These are phyloP conservation scores for Ibidorhyncha struthersii DNA, from an alignment of 2,113 vertebrate genomes.

Conservation along the genomic window DNA sequence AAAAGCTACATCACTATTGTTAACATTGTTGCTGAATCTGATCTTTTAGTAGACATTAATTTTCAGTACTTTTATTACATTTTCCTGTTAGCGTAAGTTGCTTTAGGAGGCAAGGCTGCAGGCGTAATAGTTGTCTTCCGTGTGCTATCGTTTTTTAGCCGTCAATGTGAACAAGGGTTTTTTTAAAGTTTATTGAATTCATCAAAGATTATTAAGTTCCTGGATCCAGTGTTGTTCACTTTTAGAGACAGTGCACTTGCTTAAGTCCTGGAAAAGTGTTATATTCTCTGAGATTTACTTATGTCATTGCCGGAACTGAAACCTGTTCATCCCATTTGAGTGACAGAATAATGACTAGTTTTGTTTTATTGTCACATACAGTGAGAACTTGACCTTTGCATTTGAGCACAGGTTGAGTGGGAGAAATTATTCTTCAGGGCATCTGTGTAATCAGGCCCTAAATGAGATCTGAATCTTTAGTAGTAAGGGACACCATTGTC, in stretches of 20 bases:
- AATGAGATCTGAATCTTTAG: slow-evolving; percentile 7
- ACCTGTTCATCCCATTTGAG: not conserved
- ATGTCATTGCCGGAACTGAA: not conserved
- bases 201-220: not conserved
- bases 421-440: not conserved
- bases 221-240: not conserved
- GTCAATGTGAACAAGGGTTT: not conserved
- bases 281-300: not conserved
- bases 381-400: slow-evolving; percentile 7
- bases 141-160: not conserved
- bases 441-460: not conserved
- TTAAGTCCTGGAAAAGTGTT: not conserved
- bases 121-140: not conserved
- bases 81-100: not conserved
- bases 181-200: not conserved
- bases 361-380: not conserved
- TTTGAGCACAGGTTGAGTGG: not conserved
- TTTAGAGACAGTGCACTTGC: not conserved
- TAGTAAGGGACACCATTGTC: not conserved
- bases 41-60: not conserved
- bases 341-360: not conserved
- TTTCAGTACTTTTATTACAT: not conserved
- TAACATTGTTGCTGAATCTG: not conserved
- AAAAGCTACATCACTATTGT: not conserved
- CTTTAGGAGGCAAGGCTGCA: not conserved